Evolutionary conservation across 2,888 invertebrate species (phyloP).

Genomic region (Prosopocoilus inquinatus): DNA sequence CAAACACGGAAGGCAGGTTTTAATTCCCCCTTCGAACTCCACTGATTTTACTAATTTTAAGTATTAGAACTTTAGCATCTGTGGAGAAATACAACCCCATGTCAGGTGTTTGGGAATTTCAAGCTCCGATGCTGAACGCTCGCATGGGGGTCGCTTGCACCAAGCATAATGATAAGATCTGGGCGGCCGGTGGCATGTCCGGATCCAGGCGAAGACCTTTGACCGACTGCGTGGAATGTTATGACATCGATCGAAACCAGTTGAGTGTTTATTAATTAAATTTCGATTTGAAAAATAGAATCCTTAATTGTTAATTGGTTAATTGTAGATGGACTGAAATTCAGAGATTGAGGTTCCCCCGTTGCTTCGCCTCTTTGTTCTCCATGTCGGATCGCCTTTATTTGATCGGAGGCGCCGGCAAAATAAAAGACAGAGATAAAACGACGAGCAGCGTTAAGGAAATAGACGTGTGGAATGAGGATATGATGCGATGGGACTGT

Average conservation of each 20-base stretch:
- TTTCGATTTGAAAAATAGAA: not conserved
- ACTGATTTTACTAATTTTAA: not conserved
- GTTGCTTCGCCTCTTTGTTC: constrained; percentile 55
- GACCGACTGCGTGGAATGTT: constrained; percentile 62
- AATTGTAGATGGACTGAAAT: constrained; percentile 59
- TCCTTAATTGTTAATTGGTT: not conserved
- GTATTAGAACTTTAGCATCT: constrained; percentile 17
- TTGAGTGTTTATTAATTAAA: constrained; percentile 30
- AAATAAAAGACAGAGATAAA: constrained; percentile 54
- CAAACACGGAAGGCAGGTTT: constrained; percentile 53
- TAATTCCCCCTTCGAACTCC: not conserved
- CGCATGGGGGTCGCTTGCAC: constrained; percentile 63
- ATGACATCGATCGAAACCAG: constrained; percentile 62
- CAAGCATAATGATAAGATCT: constrained; percentile 65
- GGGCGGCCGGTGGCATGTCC: constrained; percentile 73
- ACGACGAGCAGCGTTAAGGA: constrained; percentile 59
- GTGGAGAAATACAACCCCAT: constrained; percentile 59
- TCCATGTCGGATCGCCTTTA: constrained; percentile 61
- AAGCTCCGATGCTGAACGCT: constrained; percentile 58
- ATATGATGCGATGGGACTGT: constrained; percentile 56
- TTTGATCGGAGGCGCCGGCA: constrained; percentile 67
- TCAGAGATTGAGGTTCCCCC: constrained; percentile 55
- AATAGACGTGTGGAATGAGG: constrained; percentile 62
- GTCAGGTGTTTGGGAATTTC: constrained; percentile 58
- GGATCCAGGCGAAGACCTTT: constrained; percentile 58